Conservation (phyloP, 2,113 vertebrate genomes). For the Rhinolophus ferrumequinum region DNA sequence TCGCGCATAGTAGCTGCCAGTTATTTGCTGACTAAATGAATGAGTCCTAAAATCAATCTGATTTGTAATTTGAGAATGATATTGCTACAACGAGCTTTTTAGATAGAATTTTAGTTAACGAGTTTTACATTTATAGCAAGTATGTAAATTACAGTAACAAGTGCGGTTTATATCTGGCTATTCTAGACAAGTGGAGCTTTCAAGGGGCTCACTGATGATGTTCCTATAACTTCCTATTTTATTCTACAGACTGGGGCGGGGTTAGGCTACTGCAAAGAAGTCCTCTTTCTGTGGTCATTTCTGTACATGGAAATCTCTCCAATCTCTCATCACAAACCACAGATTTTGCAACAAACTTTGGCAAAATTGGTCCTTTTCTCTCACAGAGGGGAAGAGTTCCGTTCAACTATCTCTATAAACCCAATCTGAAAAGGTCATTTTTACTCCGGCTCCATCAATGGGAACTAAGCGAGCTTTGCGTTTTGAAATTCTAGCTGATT, state of each 20-base stretch:
- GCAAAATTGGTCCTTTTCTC: neutral
- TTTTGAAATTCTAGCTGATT: neutral
- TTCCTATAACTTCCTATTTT: neutral
- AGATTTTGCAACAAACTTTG: neutral
- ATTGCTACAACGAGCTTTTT: constrained; percentile 7
- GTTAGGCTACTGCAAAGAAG: neutral
- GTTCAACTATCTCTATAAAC: neutral
- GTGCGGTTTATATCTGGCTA: neutral
- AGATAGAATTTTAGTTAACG: neutral
- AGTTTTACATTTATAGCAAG: neutral
- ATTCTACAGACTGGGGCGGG: neutral
- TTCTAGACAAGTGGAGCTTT: neutral
- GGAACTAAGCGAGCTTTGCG: neutral
- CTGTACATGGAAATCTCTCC: neutral
- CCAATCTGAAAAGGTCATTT: neutral
- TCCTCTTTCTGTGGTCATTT: neutral
- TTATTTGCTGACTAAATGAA: neutral
- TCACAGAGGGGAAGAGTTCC: neutral
- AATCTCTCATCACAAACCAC: neutral
- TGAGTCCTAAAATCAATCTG: neutral
- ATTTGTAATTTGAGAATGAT: constrained; percentile 11
- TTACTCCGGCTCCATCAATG: neutral
- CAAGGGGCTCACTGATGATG: neutral
- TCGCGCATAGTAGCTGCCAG: neutral
- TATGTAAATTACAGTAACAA: neutral